Base-by-base conservation (phyloP, 2,113 vertebrate species). In the Tragelaphus buxtoni region DNA sequence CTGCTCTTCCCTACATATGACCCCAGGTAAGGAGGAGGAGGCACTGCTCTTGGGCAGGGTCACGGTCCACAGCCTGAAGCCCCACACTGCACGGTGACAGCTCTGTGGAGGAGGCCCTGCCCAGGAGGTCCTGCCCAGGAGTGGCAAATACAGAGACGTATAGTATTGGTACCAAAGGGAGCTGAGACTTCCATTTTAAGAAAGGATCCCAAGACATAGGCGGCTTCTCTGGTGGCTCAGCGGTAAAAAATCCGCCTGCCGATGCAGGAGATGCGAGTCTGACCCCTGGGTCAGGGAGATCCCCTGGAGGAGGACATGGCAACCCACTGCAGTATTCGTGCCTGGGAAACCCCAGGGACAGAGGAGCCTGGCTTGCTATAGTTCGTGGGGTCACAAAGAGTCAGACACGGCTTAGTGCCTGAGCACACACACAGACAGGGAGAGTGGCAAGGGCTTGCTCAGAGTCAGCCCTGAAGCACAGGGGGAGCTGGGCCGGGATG, bases 121-220 rank as follows among this genome's bases (percentile, higher is more conserved):
- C 2, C 20, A 49, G 9, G 1, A 0, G 22, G 10, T 16, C 35
- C 3, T 5, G 4, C 0, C 0, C 6, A 18, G 32, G 6, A 26
- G 9, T 0, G 7, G 35, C 39, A 56, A 3, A 1, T 2, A 1
- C 1, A 12, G 18, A 28, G 45, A 28, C 4, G 0, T 0, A 3
- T 0, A 1, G 0, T 1, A 0, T 3, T 10, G 10, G 12, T 28
- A 58, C 39, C 5, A 2, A 45, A 51, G 30, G 58, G 20, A 4
- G 20, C 12, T 5, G 24, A 26, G 56, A 26, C 13, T 49, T 10
- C 11, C 14, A 1, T 32, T 8, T 16, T 35, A 3, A 47, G 16
- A n/a, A 6, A 60, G 58, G 45, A 7, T 22, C 6, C 56, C 1
- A 24, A 28, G 26, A 28, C 18, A 0, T 3, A 10, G n/a, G 35